These are phyloP conservation scores for Poecilia wingei DNA, from an alignment of 2,797 vertebrate genomes.

Conservation along the genomic window DNA sequence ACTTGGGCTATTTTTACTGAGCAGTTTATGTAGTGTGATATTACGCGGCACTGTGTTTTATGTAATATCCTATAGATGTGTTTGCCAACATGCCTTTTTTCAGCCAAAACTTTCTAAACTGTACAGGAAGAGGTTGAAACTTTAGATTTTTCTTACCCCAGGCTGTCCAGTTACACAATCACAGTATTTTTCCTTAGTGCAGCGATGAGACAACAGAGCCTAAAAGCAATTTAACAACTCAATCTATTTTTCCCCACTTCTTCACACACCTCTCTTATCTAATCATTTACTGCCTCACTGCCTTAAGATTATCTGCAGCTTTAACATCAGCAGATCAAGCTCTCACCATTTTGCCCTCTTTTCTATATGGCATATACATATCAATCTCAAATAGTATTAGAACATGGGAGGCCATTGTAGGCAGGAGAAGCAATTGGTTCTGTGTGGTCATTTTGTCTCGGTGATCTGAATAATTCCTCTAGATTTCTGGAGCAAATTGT, in stretches of 20 bases:
- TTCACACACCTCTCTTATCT: conserved; percentile 21
- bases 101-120: conserved; percentile 22
- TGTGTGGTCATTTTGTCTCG: conserved; percentile 69
- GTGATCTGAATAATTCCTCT: conserved; percentile 53
- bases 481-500: conserved; percentile 50
- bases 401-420: conserved; percentile 36
- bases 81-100: conserved; percentile 31
- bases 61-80: conserved; percentile 39
- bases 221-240: conserved; percentile 34
- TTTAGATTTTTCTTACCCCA: conserved; percentile 31
- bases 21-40: not conserved
- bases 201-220: conserved; percentile 38
- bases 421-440: conserved; percentile 70
- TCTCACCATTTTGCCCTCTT: conserved; percentile 7
- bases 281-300: conserved; percentile 58
- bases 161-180: conserved; percentile 24
- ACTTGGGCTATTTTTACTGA: not conserved
- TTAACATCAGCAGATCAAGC: conserved; percentile 41
- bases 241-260: conserved; percentile 16
- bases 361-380: conserved; percentile 33
- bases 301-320: conserved; percentile 51
- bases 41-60: conserved; percentile 26
- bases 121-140: conserved; percentile 35
- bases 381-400: conserved; percentile 63
- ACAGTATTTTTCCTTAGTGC: conserved; percentile 35